Evolutionary conservation across 2,888 invertebrate genomes (phyloP), one percentile per base, ranked within the genome.

Genomic region (Anodontia alba): DNA sequence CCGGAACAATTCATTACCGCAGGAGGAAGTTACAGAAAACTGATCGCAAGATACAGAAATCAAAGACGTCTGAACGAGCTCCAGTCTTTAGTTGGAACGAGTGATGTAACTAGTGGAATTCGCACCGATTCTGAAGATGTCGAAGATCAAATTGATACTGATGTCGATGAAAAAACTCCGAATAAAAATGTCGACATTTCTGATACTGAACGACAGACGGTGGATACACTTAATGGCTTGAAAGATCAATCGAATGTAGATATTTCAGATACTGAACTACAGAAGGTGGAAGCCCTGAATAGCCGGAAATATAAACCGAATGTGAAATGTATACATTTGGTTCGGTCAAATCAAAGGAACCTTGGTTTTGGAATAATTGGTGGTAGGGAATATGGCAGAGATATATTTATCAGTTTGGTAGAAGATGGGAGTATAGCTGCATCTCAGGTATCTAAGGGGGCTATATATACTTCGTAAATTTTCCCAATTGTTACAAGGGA

Each of bases 281-380:
- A 8, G 12, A 38, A 38, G 38, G 7, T 12, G 20, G 46, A 46
- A 46, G 20, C 17, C 8, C 26, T 26, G 26, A 38, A 38, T 38
- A 8, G 7, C 5, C 12, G 5, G 38, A 38, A 38, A 5, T 5
- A 38, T 8, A 38, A 12, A 38, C 38, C 5, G 26, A 54, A 23
- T 54, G 54, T 54, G 8, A 2, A 26, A 3, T n/a, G 54, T 23
- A n/a, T 54, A 20, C 26, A 8, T 7, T 10, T 54, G 5, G n/a
- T 7, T n/a, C 54, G 54, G 5, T 7, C 7, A 8, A n/a, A 26
- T 77, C 0, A 86, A 85, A 69, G 87, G 87, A 3, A 87, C 69
- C 78, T 90, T 12, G 90, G 89, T 0, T 73, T 89, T 12, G 87
- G 88, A 33, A 87, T 90, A 36, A 80, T 80, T 33, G 90, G 90